phyloP scores from a whole-genome alignment of 2,797 vertebrate genomes.

The Huso huso region DNA sequence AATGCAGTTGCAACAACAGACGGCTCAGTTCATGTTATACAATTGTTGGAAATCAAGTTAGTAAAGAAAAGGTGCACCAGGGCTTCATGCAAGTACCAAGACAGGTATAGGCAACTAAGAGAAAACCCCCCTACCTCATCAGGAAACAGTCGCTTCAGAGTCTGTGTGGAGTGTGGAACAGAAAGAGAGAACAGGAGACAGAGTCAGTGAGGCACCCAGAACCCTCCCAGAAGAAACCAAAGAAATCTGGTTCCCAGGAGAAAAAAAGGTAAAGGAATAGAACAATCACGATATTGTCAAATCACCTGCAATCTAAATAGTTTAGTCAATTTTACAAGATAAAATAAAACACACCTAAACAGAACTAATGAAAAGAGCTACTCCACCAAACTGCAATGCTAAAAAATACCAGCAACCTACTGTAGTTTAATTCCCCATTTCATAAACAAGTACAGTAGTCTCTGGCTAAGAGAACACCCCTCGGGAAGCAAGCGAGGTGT shows the following conservation, averaged over 20 bases:
- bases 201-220: constrained; percentile 9
- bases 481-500: neutral
- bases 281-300: too few relatives aligned
- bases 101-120: constrained; percentile 10
- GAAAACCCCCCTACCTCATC: constrained; percentile 61
- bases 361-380: too few relatives aligned
- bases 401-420: too few relatives aligned
- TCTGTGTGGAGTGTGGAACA: constrained; percentile 40
- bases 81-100: neutral
- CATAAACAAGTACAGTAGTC: too few relatives aligned
- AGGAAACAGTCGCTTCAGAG: constrained; percentile 67
- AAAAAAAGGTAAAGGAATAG: too few relatives aligned
- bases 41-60: constrained; percentile 2
- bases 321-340: too few relatives aligned
- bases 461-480: constrained; percentile 7
- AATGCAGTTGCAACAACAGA: neutral
- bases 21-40: neutral
- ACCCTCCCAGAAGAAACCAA: too few relatives aligned
- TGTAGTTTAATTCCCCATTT: too few relatives aligned
- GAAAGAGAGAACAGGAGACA: constrained; percentile 9
- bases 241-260: too few relatives aligned
- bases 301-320: too few relatives aligned
- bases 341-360: too few relatives aligned
- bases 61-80: neutral
- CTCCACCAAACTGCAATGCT: too few relatives aligned